Evolutionary conservation across 2,113 vertebrate genomes (phyloP).

Genomic region (Campylorhamphus procurvoides): DNA sequence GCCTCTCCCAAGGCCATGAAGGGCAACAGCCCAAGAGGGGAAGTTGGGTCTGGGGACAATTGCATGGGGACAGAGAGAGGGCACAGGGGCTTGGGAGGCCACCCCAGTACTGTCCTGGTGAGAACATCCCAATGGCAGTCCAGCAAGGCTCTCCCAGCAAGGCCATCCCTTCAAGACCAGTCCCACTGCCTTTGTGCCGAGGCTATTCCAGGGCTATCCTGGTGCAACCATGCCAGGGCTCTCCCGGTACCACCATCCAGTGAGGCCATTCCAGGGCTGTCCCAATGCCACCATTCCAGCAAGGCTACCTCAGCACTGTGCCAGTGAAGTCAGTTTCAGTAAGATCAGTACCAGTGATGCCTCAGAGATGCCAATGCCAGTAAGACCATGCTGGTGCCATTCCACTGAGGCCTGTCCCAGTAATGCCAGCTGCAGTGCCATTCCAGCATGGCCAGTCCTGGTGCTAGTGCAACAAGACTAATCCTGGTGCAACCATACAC

Average conservation of each 20-base stretch:
- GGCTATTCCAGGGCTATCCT: background rate
- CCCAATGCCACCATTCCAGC: background rate
- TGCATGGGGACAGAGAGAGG: background rate
- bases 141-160: background rate
- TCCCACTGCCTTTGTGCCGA: background rate
- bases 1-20: accelerated
- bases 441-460: background rate
- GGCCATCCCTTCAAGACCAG: background rate
- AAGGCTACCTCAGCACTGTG: background rate
- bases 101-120: background rate
- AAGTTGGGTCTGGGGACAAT: background rate
- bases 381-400: background rate
- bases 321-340: background rate
- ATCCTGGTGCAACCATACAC: background rate
- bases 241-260: background rate
- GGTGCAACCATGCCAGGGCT: background rate
- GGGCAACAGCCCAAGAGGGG: accelerated
- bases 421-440: background rate
- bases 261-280: background rate
- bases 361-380: background rate
- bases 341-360: background rate
- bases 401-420: background rate
- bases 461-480: too few species aligned
- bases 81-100: background rate
- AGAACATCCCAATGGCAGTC: background rate